A percentile compares a stretch with the other conserved stretches of the same genome.
phyloP scores from a whole-genome alignment of 2,797 vertebrate species.

The Fistularia commersonii region DNA sequence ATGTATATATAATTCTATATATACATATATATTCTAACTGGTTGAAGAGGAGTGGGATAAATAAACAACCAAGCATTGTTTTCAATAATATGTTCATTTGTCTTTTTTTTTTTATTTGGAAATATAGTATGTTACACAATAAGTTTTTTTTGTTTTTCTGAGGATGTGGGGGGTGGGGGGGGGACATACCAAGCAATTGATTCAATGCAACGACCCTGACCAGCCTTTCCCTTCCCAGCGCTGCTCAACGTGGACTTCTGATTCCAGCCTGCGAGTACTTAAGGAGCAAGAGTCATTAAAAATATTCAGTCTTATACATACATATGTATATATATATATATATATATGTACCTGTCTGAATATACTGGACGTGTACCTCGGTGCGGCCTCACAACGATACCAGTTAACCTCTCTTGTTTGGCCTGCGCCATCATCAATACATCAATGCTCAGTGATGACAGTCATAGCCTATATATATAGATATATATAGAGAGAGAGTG shows the following conservation, averaged over 20 bases:
- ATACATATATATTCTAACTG: too few relatives aligned
- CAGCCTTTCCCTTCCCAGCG: slow-evolving; percentile 38
- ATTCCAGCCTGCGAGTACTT: slow-evolving; percentile 30
- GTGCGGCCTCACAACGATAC: slow-evolving; percentile 49
- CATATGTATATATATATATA: slow-evolving; percentile 1
- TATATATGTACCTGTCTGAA: slow-evolving; percentile 43
- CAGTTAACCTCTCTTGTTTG: slow-evolving; percentile 66
- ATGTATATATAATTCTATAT: too few relatives aligned
- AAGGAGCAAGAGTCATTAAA: slow-evolving; percentile 36
- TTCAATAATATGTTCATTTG: slow-evolving; percentile 41
- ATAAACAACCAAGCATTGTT: neutral
- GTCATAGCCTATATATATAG: too few relatives aligned
- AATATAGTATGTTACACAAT: slow-evolving; percentile 73
- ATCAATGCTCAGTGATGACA: slow-evolving; percentile 39
- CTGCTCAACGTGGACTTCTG: slow-evolving; percentile 32
- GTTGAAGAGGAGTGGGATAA: too few relatives aligned
- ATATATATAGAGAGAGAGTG: too few relatives aligned
- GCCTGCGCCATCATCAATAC: slow-evolving; percentile 48
- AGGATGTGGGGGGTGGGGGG: too few relatives aligned
- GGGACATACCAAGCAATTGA: slow-evolving; percentile 60
- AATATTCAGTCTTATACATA: slow-evolving; percentile 34
- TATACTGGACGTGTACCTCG: slow-evolving; percentile 52
- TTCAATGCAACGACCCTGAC: slow-evolving; percentile 57
- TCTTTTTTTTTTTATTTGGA: slow-evolving; percentile 62
- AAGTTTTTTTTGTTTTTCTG: too few relatives aligned